Evolutionary conservation across 1,140 invertebrate genomes (phyloP).

Genomic region (Drosophila equinoxialis): DNA sequence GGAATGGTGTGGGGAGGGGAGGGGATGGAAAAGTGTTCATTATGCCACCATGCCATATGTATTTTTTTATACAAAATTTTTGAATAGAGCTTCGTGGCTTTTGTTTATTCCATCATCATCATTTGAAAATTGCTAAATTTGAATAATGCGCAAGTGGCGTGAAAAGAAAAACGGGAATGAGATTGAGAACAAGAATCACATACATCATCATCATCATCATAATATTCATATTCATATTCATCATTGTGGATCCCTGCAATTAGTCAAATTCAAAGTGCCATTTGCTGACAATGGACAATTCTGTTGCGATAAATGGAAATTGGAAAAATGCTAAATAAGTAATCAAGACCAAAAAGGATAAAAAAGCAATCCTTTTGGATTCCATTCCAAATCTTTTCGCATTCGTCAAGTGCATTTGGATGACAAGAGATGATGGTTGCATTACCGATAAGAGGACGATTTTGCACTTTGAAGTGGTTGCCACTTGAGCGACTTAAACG

Average conservation of each 20-base stretch:
- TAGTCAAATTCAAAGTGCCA: slow-evolving; percentile 46
- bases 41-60: slow-evolving; percentile 30
- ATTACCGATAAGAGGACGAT: slow-evolving; percentile 41
- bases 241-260: slow-evolving; percentile 62
- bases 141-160: slow-evolving; percentile 81
- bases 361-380: neutral
- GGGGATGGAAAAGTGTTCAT: slow-evolving; percentile 12
- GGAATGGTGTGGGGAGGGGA: too few relatives aligned
- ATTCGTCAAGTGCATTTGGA: slow-evolving; percentile 5
- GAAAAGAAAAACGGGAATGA: slow-evolving; percentile 53
- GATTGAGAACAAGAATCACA: slow-evolving; percentile 35
- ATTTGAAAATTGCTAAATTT: slow-evolving; percentile 78
- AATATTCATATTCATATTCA: slow-evolving; percentile 47
- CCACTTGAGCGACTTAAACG: slow-evolving; percentile 66
- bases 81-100: slow-evolving; percentile 67
- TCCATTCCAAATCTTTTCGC: neutral
- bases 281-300: slow-evolving; percentile 55
- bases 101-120: slow-evolving; percentile 53
- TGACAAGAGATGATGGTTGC: neutral
- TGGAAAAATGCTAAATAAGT: slow-evolving; percentile 80
- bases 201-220: slow-evolving; percentile 54
- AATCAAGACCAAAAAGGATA: slow-evolving; percentile 53
- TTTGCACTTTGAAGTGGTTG: slow-evolving; percentile 43
- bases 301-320: slow-evolving; percentile 47
- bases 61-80: slow-evolving; percentile 31